Percentiles rank a stretch among this genome's conserved stretches.
Evolutionary conservation across 2,888 invertebrate species (phyloP).

Genomic region (Flexamia atlantica): DNA sequence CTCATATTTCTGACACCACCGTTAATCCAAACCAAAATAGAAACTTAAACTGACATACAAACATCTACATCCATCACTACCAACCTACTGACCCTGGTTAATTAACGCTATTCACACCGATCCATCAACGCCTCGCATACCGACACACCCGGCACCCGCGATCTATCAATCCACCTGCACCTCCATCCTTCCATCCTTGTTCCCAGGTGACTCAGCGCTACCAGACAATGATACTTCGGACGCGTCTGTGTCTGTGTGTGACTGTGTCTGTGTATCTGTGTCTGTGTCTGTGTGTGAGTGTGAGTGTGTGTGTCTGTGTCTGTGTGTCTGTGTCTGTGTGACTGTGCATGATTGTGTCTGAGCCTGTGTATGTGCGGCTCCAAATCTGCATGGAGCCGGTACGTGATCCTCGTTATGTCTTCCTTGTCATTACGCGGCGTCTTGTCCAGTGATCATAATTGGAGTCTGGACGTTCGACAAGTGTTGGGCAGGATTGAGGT

Average conservation of each 20-base stretch:
- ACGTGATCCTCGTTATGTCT: neutral
- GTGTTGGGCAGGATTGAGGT: neutral
- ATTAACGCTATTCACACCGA: neutral
- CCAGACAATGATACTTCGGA: neutral
- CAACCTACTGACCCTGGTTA: neutral
- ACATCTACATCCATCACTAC: no score
- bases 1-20: neutral
- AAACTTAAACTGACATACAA: no score
- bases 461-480: neutral
- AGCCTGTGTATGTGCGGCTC: neutral
- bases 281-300: no score
- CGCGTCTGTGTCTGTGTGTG: neutral
- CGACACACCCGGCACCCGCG: neutral
- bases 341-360: no score
- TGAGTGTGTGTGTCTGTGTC: no score
- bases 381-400: neutral
- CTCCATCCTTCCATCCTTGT: neutral
- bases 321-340: no score
- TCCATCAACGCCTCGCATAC: neutral
- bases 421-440: neutral
- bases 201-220: neutral
- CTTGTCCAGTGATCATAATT: neutral
- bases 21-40: no score
- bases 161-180: neutral
- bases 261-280: neutral